Percentiles rank a stretch among this genome's conserved stretches.
phyloP scores from a whole-genome alignment of 2,113 vertebrate genomes.

The Otolemur garnettii region DNA sequence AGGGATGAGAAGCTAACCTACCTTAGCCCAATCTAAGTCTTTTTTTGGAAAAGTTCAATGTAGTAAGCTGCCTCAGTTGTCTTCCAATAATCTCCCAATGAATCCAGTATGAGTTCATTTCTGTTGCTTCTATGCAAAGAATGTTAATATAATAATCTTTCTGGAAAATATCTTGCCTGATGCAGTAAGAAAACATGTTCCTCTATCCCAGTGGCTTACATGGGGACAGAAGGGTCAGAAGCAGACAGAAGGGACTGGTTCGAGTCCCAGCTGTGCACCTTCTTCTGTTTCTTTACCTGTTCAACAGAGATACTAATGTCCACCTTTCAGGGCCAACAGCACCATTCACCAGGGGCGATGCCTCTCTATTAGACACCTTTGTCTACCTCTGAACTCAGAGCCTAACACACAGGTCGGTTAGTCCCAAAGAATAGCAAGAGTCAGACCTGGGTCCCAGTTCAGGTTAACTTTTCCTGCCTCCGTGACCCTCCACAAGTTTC shows the following conservation, averaged over 20 bases:
- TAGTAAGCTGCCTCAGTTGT: background rate
- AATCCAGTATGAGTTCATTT: background rate
- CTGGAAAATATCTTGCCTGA: background rate
- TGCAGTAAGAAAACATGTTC: background rate
- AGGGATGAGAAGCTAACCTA: background rate
- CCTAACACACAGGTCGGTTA: background rate
- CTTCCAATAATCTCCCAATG: background rate
- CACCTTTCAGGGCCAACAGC: background rate
- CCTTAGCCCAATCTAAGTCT: background rate
- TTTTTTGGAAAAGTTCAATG: background rate
- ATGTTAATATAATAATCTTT: background rate
- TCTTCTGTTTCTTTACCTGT: background rate
- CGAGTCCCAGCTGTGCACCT: background rate
- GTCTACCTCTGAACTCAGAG: background rate
- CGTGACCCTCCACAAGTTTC: background rate
- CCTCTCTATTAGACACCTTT: background rate
- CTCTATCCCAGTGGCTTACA: too few relatives aligned
- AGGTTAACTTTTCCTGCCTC: background rate
- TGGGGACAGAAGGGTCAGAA: background rate
- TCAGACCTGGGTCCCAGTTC: background rate
- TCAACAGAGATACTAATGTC: background rate
- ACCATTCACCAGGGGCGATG: background rate
- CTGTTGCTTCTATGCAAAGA: background rate
- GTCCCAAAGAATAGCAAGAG: background rate
- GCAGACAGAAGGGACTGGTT: background rate